Conservation (phyloP, 2,888 invertebrate genomes). For the Drosophila quinaria region DNA sequence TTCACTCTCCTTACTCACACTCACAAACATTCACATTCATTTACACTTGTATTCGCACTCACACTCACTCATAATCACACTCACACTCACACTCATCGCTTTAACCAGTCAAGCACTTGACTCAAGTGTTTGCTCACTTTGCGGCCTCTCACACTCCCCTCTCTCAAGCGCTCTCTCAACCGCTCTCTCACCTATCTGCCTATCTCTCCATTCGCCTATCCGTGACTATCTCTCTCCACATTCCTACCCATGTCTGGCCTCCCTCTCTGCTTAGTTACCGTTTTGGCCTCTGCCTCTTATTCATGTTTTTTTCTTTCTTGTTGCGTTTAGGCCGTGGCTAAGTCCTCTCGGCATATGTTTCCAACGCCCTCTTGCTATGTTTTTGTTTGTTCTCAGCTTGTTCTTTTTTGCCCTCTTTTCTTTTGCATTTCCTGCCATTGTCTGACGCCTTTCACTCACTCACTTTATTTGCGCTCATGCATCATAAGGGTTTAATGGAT, state of each 20-base stretch:
- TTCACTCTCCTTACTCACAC: constrained; percentile 35
- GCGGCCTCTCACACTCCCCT: constrained; percentile 56
- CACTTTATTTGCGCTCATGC: constrained; percentile 79
- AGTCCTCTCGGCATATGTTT: constrained; percentile 70
- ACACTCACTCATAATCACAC: constrained; percentile 10
- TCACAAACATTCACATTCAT: constrained; percentile 32
- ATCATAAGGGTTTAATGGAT: constrained; percentile 82
- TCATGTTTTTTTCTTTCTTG: constrained; percentile 10
- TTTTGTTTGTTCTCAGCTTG: constrained; percentile 25
- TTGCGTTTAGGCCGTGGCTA: constrained; percentile 21
- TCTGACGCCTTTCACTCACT: constrained; percentile 74
- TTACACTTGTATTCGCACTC: constrained; percentile 42
- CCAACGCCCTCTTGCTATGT: constrained; percentile 48
- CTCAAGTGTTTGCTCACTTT: constrained; percentile 80
- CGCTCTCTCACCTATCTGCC: constrained; percentile 12
- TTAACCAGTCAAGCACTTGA: constrained; percentile 77
- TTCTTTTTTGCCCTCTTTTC: constrained; percentile 8
- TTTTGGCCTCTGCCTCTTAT: constrained; percentile 44
- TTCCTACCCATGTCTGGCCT: constrained; percentile 17
- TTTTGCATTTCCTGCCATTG: constrained; percentile 49
- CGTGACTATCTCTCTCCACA: constrained; percentile 11
- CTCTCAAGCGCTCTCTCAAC: constrained; percentile 1
- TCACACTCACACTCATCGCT: constrained; percentile 44
- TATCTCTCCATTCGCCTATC: constrained; percentile 15
- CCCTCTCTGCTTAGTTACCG: constrained; percentile 58